A percentile compares a stretch with the other conserved stretches of the same genome.
Conservation (phyloP, 2,888 invertebrate genomes). For the Conchocele bisecta region DNA sequence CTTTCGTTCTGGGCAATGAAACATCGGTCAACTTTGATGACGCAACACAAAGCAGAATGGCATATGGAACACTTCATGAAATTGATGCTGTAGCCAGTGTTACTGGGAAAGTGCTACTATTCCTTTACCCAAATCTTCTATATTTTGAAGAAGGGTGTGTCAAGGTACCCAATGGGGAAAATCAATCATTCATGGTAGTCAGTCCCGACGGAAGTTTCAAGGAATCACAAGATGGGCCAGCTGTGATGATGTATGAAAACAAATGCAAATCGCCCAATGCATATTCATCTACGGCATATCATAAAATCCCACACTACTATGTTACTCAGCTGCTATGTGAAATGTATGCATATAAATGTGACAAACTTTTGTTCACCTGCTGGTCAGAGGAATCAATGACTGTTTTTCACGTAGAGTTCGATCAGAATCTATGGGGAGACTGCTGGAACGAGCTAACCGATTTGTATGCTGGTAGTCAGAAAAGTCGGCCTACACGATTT, state of each 20-base stretch:
- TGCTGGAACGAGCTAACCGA: conserved; percentile 11
- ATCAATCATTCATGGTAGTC: conserved; percentile 16
- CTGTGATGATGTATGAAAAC: conserved; percentile 15
- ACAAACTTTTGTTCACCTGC: conserved; percentile 13
- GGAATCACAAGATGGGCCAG: background rate
- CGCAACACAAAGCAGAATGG: background rate
- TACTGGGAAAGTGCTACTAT: conserved; percentile 1
- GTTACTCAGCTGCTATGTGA: conserved; percentile 10
- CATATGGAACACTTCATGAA: conserved; percentile 26
- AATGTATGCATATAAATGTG: conserved; percentile 7
- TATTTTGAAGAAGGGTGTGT: conserved; percentile 22
- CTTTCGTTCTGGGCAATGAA: background rate
- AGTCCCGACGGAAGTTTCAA: conserved; percentile 20
- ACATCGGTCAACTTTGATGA: background rate
- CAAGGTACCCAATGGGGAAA: background rate
- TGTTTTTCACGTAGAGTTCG: conserved; percentile 6
- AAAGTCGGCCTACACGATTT: conserved; percentile 6
- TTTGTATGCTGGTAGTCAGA: background rate
- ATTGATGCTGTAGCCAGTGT: conserved; percentile 9
- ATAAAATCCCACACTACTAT: conserved; percentile 12
- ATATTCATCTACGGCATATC: conserved; percentile 6
- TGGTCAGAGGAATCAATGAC: conserved; percentile 23
- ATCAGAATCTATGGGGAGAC: background rate
- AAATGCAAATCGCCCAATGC: conserved; percentile 7
- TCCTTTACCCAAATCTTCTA: background rate